These are phyloP conservation scores for Epirrhoe tristata DNA, from an alignment of 2,888 invertebrate genomes.

Conservation along the genomic window DNA sequence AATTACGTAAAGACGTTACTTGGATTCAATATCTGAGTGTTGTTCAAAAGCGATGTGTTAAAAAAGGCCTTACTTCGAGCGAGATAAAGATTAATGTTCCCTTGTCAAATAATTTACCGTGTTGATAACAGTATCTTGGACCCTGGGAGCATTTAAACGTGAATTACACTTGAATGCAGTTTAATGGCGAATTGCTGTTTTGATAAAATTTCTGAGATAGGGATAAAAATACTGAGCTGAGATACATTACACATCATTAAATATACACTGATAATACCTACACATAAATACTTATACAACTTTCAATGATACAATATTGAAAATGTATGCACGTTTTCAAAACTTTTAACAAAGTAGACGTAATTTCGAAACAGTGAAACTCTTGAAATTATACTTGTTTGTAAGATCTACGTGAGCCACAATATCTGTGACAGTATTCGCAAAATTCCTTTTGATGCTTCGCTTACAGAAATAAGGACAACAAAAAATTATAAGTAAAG, in stretches of 20 bases:
- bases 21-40: not conserved
- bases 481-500: no score
- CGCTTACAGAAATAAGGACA: not conserved
- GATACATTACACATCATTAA: constrained; percentile 1
- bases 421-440: constrained; percentile 55
- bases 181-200: constrained; percentile 41
- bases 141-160: constrained; percentile 30
- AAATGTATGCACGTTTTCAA: constrained; percentile 14
- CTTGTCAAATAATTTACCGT: constrained; percentile 80
- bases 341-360: constrained; percentile 53
- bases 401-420: constrained; percentile 70
- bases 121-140: constrained; percentile 59
- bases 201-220: constrained; percentile 34
- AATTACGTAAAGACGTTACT: no score
- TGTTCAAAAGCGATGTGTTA: constrained; percentile 7
- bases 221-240: constrained; percentile 5
- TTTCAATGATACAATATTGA: not conserved
- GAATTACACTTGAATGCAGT: constrained; percentile 31
- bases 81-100: constrained; percentile 78
- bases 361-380: constrained; percentile 70
- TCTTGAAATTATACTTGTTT: constrained; percentile 62
- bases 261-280: not conserved
- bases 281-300: not conserved
- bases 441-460: constrained; percentile 62
- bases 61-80: constrained; percentile 54